Conservation (phyloP, 2,888 invertebrate species). For the Cantharis rustica region DNA sequence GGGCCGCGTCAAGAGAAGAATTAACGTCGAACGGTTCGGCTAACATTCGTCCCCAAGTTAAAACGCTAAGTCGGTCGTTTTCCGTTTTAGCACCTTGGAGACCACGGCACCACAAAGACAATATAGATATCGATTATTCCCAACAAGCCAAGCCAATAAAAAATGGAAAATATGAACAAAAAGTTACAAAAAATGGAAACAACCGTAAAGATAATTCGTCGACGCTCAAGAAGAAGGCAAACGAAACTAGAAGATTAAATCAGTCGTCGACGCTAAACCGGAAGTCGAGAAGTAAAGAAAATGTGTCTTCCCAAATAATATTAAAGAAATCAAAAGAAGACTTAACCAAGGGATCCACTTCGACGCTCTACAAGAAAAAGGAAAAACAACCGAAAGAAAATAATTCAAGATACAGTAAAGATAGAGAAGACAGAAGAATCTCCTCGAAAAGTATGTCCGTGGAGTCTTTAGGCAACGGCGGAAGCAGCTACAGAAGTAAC, state of each 20-base stretch:
- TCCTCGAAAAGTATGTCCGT: constrained; percentile 65
- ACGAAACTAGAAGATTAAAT: constrained; percentile 54
- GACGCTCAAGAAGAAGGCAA: constrained; percentile 56
- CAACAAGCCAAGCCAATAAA: constrained; percentile 61
- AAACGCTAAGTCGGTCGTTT: constrained; percentile 78
- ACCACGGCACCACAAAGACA: constrained; percentile 73
- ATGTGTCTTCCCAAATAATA: constrained; percentile 37
- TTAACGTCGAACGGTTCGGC: constrained; percentile 69
- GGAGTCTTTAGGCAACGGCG: constrained; percentile 63
- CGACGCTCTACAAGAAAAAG: constrained; percentile 53
- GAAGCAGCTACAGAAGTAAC: constrained; percentile 41
- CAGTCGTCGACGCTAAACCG: constrained; percentile 58
- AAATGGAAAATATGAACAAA: constrained; percentile 55
- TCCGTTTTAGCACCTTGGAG: constrained; percentile 86
- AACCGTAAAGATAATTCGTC: constrained; percentile 51
- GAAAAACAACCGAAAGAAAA: constrained; percentile 58
- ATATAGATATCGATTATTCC: constrained; percentile 79
- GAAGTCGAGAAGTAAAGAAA: constrained; percentile 52
- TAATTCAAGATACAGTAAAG: constrained; percentile 47
- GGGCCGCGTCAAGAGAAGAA: constrained; percentile 76
- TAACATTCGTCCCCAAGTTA: constrained; percentile 66
- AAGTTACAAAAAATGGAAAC: constrained; percentile 44
- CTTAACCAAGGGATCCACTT: constrained; percentile 45
- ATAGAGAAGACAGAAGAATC: constrained; percentile 48
- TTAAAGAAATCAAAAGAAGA: constrained; percentile 49